A percentile compares a stretch with the other conserved stretches of the same genome.
These are phyloP conservation scores for Lasiurus borealis DNA, from an alignment of 2,113 vertebrate species.

Conservation along the genomic window DNA sequence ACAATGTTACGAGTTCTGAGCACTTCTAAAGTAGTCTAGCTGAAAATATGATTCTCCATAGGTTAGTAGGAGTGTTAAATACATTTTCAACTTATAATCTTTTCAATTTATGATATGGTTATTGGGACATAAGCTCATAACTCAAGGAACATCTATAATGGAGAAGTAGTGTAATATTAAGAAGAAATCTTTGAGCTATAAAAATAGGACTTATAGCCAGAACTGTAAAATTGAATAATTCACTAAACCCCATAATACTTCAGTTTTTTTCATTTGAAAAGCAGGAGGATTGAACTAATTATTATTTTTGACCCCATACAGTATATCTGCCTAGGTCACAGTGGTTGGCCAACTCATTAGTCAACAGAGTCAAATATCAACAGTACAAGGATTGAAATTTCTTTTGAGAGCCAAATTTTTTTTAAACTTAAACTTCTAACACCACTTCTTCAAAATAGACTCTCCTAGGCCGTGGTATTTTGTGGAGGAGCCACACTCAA, in stretches of 20 bases:
- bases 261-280: background rate
- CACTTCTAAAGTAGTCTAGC: no score
- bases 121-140: background rate
- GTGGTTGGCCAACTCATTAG: no score
- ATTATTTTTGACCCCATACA: background rate
- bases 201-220: background rate
- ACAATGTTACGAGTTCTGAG: background rate
- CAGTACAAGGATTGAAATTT: no score
- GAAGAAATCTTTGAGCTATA: background rate
- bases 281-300: background rate
- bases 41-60: background rate
- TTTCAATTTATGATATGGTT: background rate
- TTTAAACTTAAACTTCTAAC: no score
- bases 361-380: no score
- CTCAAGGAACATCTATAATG: background rate
- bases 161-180: background rate
- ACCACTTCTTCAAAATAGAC: no score
- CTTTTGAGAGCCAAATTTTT: no score
- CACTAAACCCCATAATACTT: background rate
- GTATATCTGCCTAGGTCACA: background rate
- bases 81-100: background rate
- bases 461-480: no score
- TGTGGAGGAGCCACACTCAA: no score
- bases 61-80: background rate
- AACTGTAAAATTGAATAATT: background rate